Percentiles rank a stretch among this genome's conserved stretches.
These are phyloP conservation scores for Silvanus unidentatus DNA, from an alignment of 2,888 invertebrate genomes.

Conservation along the genomic window DNA sequence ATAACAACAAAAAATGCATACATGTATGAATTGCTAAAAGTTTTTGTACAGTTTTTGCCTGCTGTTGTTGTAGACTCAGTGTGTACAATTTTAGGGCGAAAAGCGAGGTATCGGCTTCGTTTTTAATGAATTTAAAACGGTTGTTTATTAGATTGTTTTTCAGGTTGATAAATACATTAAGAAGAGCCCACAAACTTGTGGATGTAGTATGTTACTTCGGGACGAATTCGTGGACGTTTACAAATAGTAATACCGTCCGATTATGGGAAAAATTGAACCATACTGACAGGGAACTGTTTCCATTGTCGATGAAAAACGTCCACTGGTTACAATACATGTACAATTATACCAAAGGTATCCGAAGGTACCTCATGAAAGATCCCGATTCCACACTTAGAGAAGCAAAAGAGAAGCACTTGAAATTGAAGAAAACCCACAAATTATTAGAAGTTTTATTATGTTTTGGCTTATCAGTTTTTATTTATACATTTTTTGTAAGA, in stretches of 20 bases:
- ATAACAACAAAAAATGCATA: constrained; percentile 35
- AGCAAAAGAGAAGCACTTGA: constrained; percentile 14
- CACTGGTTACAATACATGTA: constrained; percentile 69
- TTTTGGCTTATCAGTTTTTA: too few species aligned
- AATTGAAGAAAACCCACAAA: too few species aligned
- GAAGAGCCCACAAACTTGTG: constrained; percentile 72
- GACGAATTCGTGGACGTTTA: constrained; percentile 65
- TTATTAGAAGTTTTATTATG: too few species aligned
- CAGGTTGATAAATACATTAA: constrained; percentile 75
- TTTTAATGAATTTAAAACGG: too few species aligned
- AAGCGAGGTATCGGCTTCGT: too few species aligned
- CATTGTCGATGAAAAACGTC: constrained; percentile 65
- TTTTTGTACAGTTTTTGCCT: constrained; percentile 58
- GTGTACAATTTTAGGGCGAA: constrained; percentile 41
- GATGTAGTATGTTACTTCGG: constrained; percentile 70
- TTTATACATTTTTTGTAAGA: background rate
- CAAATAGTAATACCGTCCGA: constrained; percentile 55
- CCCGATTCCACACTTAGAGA: constrained; percentile 55
- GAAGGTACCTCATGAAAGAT: constrained; percentile 74
- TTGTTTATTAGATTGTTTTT: too few species aligned
- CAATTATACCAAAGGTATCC: constrained; percentile 65
- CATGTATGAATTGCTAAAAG: constrained; percentile 43
- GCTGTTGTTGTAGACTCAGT: constrained; percentile 55
- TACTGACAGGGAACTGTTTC: constrained; percentile 55
- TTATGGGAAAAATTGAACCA: constrained; percentile 53